These are phyloP conservation scores for Tortricodes alternella DNA, from an alignment of 2,888 invertebrate genomes.

Conservation along the genomic window DNA sequence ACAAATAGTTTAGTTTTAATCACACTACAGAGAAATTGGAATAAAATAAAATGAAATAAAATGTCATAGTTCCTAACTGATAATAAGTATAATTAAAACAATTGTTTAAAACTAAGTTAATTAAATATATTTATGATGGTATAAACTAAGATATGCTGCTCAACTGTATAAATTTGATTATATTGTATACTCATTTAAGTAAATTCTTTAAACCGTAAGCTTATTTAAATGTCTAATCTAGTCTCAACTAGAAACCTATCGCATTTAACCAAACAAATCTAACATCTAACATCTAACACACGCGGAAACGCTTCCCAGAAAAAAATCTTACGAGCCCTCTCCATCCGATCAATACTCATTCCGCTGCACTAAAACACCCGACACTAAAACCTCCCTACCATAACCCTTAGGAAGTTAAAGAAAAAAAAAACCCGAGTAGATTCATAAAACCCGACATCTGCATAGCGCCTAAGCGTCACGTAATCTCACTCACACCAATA, in stretches of 20 bases:
- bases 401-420: constrained; percentile 36
- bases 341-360: constrained; percentile 26
- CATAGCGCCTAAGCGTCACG: constrained; percentile 63
- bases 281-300: background rate
- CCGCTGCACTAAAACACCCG: constrained; percentile 24
- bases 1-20: too few relatives aligned
- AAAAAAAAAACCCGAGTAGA: constrained; percentile 43
- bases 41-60: too few relatives aligned
- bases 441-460: constrained; percentile 66
- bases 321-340: background rate
- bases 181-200: too few relatives aligned
- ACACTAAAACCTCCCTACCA: constrained; percentile 17
- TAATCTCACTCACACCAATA: constrained; percentile 51
- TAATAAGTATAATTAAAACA: too few relatives aligned
- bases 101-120: too few relatives aligned
- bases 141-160: too few relatives aligned
- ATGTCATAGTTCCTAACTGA: too few relatives aligned
- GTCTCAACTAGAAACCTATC: background rate
- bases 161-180: too few relatives aligned
- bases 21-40: too few relatives aligned
- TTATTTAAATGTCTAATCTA: background rate
- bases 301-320: background rate
- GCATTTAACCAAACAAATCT: background rate
- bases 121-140: too few relatives aligned
- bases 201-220: too few relatives aligned